Base-by-base conservation (phyloP, 1,140 invertebrate species). In the Drosophila navojoa region DNA sequence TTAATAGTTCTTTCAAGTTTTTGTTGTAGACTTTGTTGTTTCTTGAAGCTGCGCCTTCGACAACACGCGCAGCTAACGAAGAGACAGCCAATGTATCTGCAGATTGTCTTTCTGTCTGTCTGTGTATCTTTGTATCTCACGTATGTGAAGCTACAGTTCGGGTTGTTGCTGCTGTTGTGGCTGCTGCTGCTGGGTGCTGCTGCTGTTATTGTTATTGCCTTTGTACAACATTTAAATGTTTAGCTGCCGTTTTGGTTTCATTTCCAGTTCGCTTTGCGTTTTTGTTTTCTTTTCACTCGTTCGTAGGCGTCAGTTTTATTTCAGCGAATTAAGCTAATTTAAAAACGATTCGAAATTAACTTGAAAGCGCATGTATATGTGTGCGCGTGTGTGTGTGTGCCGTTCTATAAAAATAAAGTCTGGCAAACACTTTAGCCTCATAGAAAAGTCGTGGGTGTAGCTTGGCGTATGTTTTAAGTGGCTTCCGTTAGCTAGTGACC, bases 271-370 rank as follows among this genome's bases (percentile, higher is more conserved):
- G 45, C 32, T 55, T 42, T 57, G 40, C 45, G 52, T 32, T 52
- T 59, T 42, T 68, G 57, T 35, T 62, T 72, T 38, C 50, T 60
- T 61, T 69, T 49, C 54, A 68, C 40, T 45, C 63, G 49, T 75
- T 79, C 82, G 84, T 89, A 84, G 84, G 84, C 84, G 84, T 89
- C 85, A 87, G 79, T 87, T 89, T 84, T 84, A 87, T 87, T 84
- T 80, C 77, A 84, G 89, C 89, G 89, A 91, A 91, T 91, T 90
- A 91, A 91, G 84, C 79, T 91, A 91, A 91, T 91, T 91, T 91
- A 91, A 91, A 91, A 90, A 71, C 89, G 84, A 91, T 91, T 91
- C 77, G 67, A 86, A 91, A 91, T 91, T 91, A 91, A 91, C 81
- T 91, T 89, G 78, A 89, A 89, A 49, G 10, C 16, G 19, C 45